Conservation (phyloP, 2,888 invertebrate species). For the Tridacna crocea region DNA sequence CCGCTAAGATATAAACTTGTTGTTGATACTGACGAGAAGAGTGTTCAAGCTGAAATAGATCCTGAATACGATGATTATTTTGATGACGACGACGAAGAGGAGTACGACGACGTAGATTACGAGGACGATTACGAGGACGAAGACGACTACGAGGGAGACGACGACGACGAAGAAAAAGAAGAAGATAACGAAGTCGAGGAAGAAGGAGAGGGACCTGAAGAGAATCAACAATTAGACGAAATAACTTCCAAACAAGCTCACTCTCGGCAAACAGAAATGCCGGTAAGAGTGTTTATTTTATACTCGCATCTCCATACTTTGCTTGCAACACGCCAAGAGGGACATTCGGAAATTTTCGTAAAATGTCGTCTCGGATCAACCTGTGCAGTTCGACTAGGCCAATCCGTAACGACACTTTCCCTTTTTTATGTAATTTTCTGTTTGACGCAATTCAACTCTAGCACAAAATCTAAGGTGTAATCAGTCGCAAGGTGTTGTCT, state of each 20-base stretch:
- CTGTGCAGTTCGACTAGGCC: too few species aligned
- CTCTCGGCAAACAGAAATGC: background rate
- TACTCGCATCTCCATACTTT: too few species aligned
- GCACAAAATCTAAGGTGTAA: too few species aligned
- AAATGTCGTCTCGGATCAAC: too few species aligned
- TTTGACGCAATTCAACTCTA: too few species aligned
- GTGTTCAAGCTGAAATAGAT: constrained; percentile 7
- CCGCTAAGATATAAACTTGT: constrained; percentile 8
- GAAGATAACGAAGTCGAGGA: constrained; percentile 13
- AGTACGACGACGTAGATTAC: constrained; percentile 6
- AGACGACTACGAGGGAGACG: constrained; percentile 23
- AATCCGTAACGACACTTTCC: too few species aligned
- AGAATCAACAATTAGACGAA: too few species aligned
- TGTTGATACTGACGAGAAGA: constrained; percentile 5
- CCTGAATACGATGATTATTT: constrained; percentile 11
- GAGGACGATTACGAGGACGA: constrained; percentile 32
- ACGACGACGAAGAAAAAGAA: constrained; percentile 20
- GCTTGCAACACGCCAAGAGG: too few species aligned
- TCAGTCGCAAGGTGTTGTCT: too few species aligned
- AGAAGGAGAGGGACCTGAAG: background rate
- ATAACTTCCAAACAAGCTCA: too few species aligned
- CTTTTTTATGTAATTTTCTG: too few species aligned
- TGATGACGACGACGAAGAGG: constrained; percentile 10
- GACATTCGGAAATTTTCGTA: too few species aligned
- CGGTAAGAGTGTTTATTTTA: background rate